Conservation (phyloP, 2,888 invertebrate genomes). For the Cryptosula pallasiana region DNA sequence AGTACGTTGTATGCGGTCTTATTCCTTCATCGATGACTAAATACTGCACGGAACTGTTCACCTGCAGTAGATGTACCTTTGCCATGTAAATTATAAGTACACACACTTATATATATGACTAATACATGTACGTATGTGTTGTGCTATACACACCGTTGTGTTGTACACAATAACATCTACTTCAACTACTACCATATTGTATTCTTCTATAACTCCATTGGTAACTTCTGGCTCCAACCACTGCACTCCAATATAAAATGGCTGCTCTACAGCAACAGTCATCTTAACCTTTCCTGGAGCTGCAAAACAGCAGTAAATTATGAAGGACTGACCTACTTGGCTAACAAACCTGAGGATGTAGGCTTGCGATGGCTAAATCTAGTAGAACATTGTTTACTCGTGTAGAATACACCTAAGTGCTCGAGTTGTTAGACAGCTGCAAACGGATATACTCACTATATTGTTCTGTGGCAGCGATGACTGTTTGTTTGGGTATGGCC, state of each 20-base stretch:
- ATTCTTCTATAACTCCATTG: background rate
- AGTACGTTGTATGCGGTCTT: background rate
- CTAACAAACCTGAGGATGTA: background rate
- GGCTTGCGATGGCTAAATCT: background rate
- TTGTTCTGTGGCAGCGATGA: background rate
- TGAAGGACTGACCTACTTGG: background rate
- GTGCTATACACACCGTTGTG: background rate
- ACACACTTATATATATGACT: background rate
- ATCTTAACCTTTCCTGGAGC: background rate
- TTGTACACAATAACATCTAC: background rate
- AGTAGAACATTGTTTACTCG: background rate
- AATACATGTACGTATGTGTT: background rate
- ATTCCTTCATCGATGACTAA: background rate
- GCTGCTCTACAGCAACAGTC: background rate
- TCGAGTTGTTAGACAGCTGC: background rate
- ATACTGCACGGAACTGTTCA: background rate
- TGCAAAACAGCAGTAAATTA: background rate
- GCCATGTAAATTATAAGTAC: background rate
- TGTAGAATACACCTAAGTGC: background rate
- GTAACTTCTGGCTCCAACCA: background rate
- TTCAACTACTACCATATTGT: background rate
- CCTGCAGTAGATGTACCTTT: background rate
- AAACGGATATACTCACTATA: background rate
- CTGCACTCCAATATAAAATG: background rate
- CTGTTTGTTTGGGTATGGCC: background rate